These are phyloP conservation scores for Grallaria varia DNA, from an alignment of 2,113 vertebrate species.

Conservation along the genomic window DNA sequence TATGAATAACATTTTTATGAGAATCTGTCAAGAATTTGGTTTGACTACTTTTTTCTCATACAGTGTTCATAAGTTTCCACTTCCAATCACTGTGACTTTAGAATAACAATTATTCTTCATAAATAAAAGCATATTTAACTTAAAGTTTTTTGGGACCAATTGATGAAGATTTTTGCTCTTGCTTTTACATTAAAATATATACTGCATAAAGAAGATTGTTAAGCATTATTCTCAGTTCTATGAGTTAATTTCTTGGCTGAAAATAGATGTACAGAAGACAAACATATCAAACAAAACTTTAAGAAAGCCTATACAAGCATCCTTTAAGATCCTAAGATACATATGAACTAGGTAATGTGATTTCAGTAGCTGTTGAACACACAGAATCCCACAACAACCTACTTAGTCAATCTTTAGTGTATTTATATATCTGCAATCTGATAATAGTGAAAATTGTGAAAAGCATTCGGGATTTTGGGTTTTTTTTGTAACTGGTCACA, in stretches of 20 bases:
- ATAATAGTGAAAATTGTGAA: neutral
- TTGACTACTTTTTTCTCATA: neutral
- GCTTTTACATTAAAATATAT: neutral
- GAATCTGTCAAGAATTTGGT: neutral
- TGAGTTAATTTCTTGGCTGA: neutral
- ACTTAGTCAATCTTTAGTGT: neutral
- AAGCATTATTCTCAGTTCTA: neutral
- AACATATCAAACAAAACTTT: neutral
- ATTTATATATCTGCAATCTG: neutral
- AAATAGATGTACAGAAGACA: neutral
- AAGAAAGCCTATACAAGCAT: neutral
- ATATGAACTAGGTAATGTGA: neutral
- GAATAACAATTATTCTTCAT: neutral
- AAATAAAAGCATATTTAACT: neutral
- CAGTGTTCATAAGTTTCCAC: neutral
- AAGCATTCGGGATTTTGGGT: neutral
- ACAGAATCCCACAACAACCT: rapidly evolving
- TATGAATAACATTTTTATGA: neutral
- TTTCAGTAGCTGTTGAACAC: neutral
- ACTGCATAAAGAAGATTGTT: neutral
- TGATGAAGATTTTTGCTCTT: neutral
- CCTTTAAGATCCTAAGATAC: neutral
- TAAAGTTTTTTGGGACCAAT: neutral
- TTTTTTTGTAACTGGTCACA: neutral
- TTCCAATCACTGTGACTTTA: neutral